phyloP scores from a whole-genome alignment of 2,113 vertebrate species.

The Dipodomys merriami region DNA sequence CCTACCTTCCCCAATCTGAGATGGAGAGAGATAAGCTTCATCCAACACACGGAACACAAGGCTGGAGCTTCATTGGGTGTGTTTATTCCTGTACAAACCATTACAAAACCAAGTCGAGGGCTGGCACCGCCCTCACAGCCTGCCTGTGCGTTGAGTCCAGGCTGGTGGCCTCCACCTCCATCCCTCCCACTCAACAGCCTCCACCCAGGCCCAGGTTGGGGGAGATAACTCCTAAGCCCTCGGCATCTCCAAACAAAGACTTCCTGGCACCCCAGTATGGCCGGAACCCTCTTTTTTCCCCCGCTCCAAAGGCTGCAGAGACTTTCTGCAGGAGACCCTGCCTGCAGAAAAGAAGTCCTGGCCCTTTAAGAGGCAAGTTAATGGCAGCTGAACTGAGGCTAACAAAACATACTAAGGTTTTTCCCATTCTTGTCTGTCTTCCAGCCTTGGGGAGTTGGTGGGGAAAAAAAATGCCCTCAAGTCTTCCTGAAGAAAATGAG shows the following conservation, averaged over 20 bases:
- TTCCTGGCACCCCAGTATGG: background rate
- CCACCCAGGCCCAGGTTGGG: background rate
- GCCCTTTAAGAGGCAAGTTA: conserved; percentile 40
- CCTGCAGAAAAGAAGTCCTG: conserved; percentile 37
- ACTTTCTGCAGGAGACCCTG: background rate
- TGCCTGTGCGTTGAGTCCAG: conserved; percentile 51
- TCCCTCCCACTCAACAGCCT: background rate
- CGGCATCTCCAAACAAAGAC: conserved; percentile 14
- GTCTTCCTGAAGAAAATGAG: background rate
- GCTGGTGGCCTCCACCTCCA: background rate
- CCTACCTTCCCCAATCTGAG: background rate
- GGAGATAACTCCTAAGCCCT: background rate
- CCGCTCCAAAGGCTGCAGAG: background rate
- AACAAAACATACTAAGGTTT: background rate
- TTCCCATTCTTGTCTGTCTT: background rate
- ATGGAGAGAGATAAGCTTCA: background rate
- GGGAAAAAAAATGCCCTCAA: conserved; percentile 40
- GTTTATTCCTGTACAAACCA: conserved; percentile 83
- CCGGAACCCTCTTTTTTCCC: background rate
- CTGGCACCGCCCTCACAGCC: background rate
- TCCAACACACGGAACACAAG: background rate
- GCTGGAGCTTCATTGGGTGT: conserved; percentile 23
- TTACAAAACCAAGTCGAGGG: conserved; percentile 78
- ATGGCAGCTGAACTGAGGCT: conserved; percentile 50
- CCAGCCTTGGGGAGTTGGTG: background rate